A percentile compares a stretch with the other conserved stretches of the same genome.
phyloP scores from a whole-genome alignment of 1,140 invertebrate genomes.

The Hyles vespertilio region DNA sequence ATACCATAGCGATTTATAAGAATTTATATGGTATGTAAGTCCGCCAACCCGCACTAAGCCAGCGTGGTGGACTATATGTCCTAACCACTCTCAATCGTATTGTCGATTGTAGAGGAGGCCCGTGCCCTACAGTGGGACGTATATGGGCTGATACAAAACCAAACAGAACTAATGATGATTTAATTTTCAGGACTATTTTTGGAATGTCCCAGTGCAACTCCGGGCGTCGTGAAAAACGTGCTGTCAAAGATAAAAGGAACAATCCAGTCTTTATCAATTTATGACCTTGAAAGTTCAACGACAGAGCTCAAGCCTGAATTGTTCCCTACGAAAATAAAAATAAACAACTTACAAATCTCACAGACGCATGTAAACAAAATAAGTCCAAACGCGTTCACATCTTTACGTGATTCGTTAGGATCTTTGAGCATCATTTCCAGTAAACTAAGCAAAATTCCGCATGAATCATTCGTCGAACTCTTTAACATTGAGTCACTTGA shows the following conservation, averaged over 20 bases:
- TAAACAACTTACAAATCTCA: slow-evolving; percentile 88
- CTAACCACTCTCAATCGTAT: too few species aligned
- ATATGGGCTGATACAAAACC: too few species aligned
- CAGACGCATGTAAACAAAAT: slow-evolving; percentile 86
- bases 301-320: slow-evolving; percentile 82
- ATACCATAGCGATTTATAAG: too few species aligned
- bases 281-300: slow-evolving; percentile 87
- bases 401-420: slow-evolving; percentile 83
- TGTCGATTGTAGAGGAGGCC: too few species aligned
- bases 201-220: slow-evolving; percentile 89
- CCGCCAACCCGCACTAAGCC: too few species aligned
- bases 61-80: too few species aligned
- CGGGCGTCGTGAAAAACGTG: slow-evolving; percentile 76
- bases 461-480: slow-evolving; percentile 84
- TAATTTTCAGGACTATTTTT: slow-evolving; percentile 83
- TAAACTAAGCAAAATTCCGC: slow-evolving; percentile 86
- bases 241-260: slow-evolving; percentile 80
- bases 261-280: slow-evolving; percentile 91
- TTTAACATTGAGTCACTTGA: slow-evolving; percentile 84
- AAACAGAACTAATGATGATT: too few species aligned
- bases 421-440: slow-evolving; percentile 88
- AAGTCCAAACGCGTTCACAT: slow-evolving; percentile 82
- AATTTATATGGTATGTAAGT: too few species aligned
- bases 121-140: too few species aligned
- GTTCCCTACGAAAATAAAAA: slow-evolving; percentile 80